Conservation (phyloP, 1,140 invertebrate species). For the Spodoptera litura region DNA sequence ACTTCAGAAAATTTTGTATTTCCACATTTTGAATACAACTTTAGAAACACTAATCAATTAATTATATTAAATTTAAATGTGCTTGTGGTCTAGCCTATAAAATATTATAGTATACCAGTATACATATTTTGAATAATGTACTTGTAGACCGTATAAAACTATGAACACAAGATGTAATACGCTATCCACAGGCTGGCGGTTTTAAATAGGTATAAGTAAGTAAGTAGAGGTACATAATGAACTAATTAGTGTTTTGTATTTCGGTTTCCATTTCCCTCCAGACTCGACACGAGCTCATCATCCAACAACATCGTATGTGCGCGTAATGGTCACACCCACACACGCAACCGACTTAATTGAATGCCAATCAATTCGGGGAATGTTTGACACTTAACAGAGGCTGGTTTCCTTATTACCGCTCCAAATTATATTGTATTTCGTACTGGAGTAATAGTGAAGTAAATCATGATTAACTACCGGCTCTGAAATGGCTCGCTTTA, state of each 20-base stretch:
- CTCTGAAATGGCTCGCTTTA: constrained; percentile 35
- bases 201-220: not conserved
- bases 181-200: not conserved
- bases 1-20: no score
- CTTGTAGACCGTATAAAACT: no score
- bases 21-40: no score
- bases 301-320: constrained; percentile 8
- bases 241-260: not conserved
- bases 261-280: constrained; percentile 9
- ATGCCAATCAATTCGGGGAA: constrained; percentile 31
- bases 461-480: constrained; percentile 40
- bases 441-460: constrained; percentile 21
- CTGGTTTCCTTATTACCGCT: constrained; percentile 41
- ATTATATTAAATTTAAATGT: no score
- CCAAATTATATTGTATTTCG: constrained; percentile 44
- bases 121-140: no score
- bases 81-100: no score
- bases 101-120: no score
- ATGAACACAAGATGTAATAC: not conserved
- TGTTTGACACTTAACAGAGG: constrained; percentile 10
- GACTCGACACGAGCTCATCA: constrained; percentile 5
- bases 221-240: not conserved
- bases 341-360: constrained; percentile 13
- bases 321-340: constrained; percentile 9
- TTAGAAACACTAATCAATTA: no score